These are phyloP conservation scores for Ptychoptera contaminata DNA, from an alignment of 2,888 invertebrate genomes.

Conservation along the genomic window DNA sequence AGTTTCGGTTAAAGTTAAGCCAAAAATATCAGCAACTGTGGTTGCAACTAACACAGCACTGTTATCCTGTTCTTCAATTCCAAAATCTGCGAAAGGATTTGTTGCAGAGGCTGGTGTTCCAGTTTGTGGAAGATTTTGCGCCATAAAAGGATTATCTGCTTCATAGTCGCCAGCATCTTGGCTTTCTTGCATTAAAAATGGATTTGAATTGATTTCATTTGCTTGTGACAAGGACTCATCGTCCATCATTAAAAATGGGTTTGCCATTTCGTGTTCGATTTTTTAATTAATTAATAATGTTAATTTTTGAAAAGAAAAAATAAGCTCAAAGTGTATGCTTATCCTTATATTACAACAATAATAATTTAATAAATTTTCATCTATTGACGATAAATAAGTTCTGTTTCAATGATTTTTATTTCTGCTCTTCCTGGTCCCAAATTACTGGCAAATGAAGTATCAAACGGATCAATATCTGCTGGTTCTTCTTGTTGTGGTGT, in stretches of 20 bases:
- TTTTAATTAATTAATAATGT: conserved; percentile 6
- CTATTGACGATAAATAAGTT: conserved; percentile 41
- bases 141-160: conserved; percentile 52
- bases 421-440: conserved; percentile 65
- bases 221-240: conserved; percentile 41
- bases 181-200: conserved; percentile 43
- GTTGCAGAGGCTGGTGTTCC: conserved; percentile 25
- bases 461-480: conserved; percentile 55
- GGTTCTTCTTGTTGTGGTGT: conserved; percentile 40
- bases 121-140: conserved; percentile 13
- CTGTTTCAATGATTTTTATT: conserved; percentile 58
- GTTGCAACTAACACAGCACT: neutral
- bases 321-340: neutral
- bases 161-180: conserved; percentile 16
- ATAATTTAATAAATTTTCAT: neutral
- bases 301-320: neutral
- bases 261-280: conserved; percentile 65
- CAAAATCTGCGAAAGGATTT: conserved; percentile 52
- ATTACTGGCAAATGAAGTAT: conserved; percentile 67
- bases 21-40: neutral
- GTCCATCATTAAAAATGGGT: conserved; percentile 65
- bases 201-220: conserved; percentile 36
- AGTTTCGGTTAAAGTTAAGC: neutral
- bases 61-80: conserved; percentile 22
- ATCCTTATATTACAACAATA: neutral